Conservation (phyloP, 2,797 vertebrate species). For the Ctenochaetus hawaiiensis region DNA sequence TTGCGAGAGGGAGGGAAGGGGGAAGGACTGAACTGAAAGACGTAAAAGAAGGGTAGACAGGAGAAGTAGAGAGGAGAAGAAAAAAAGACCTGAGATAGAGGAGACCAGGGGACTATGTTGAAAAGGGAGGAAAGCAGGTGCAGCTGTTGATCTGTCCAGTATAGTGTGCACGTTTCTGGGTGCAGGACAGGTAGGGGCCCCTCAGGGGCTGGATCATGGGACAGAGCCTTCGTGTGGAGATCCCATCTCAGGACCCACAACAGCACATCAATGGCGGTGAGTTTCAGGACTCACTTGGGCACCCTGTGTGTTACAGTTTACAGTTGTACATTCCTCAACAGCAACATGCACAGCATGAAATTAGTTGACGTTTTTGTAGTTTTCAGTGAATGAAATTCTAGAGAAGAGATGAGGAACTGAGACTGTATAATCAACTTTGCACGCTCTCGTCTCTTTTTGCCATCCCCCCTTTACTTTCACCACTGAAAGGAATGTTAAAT, state of each 20-base stretch:
- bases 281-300: conserved; percentile 64
- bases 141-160: conserved; percentile 43
- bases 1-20: conserved; percentile 69
- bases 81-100: conserved; percentile 39
- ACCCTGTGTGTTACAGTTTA: conserved; percentile 14
- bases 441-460: conserved; percentile 22
- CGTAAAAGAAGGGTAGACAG: conserved; percentile 52
- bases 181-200: conserved; percentile 78
- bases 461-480: conserved; percentile 54
- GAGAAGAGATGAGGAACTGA: conserved; percentile 11
- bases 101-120: conserved; percentile 16
- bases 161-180: conserved; percentile 59
- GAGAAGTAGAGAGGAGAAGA: conserved; percentile 47
- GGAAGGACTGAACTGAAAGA: conserved; percentile 60
- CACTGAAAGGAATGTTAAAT: conserved; percentile 78
- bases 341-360: conserved; percentile 19
- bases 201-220: conserved; percentile 87
- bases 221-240: conserved; percentile 85
- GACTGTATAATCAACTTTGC: conserved; percentile 60
- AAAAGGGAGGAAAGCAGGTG: conserved; percentile 57
- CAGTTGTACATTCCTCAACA: conserved; percentile 19
- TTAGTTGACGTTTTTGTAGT: conserved; percentile 9
- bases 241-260: conserved; percentile 74
- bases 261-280: conserved; percentile 78
- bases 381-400: conserved; percentile 21